phyloP scores from a whole-genome alignment of 2,113 vertebrate genomes.

The Cinclus mexicanus region DNA sequence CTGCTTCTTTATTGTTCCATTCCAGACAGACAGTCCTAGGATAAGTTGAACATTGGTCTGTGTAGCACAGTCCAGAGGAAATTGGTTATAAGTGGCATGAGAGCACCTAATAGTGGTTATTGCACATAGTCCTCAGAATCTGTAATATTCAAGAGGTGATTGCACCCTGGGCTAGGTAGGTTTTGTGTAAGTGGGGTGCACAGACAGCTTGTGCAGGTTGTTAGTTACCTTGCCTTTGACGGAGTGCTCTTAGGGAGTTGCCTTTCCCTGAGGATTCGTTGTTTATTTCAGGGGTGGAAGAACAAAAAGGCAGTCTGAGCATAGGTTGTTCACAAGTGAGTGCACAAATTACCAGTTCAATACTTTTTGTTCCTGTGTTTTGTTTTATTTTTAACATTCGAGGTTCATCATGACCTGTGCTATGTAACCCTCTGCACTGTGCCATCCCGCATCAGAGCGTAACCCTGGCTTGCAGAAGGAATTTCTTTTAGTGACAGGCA shows the following conservation, averaged over 20 bases:
- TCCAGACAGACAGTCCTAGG: background rate
- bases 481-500: background rate
- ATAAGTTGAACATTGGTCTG: background rate
- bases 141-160: background rate
- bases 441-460: background rate
- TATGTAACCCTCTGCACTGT: background rate
- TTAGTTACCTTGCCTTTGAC: background rate
- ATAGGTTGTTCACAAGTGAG: background rate
- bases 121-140: background rate
- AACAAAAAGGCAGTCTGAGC: background rate
- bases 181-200: accelerated
- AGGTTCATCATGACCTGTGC: background rate
- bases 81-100: accelerated
- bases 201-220: background rate
- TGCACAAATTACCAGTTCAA: background rate
- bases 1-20: background rate
- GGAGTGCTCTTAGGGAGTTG: background rate
- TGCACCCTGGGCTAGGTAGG: background rate
- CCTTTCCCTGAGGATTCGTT: background rate
- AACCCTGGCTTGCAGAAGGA: background rate
- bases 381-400: background rate
- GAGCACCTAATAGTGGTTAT: background rate
- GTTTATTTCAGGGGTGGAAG: background rate
- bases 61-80: background rate
- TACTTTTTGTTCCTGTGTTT: background rate